Percentiles rank a stretch among this genome's conserved stretches.
Conservation (phyloP, 2,113 vertebrate genomes). For the Gadus chalcogrammus region DNA sequence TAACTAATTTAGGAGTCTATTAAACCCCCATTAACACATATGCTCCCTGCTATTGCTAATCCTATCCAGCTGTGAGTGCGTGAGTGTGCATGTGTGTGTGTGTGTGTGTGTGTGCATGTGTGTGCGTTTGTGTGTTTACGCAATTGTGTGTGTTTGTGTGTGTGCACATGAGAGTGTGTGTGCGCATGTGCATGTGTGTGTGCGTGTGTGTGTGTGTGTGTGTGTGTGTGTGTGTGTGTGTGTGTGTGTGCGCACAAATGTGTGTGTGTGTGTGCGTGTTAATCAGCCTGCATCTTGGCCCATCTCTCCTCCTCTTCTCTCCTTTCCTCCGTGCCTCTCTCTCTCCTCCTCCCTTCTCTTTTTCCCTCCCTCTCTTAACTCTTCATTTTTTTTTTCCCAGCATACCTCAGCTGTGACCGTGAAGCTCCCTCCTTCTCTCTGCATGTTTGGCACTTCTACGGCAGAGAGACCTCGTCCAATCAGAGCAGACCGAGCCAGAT, state of each 20-base stretch:
- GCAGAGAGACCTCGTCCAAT: no score
- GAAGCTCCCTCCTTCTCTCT: no score
- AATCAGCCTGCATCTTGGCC: not conserved
- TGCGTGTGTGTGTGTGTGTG: no score
- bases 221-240: not conserved
- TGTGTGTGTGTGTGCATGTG: not conserved
- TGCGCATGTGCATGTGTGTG: constrained; percentile 13
- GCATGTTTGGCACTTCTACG: no score
- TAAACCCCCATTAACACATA: constrained; percentile 68
- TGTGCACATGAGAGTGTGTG: constrained; percentile 12
- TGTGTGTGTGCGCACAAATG: not conserved
- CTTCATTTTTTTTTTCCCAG: not conserved
- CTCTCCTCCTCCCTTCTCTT: not conserved
- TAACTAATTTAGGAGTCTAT: constrained; percentile 64
- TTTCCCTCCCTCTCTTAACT: not conserved
- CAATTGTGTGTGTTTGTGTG: not conserved
- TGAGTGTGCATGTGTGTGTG: constrained; percentile 21
- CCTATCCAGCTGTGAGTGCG: constrained; percentile 55
- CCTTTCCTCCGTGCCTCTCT: not conserved
- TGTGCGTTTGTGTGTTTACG: no score
- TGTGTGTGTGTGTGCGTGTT: not conserved
- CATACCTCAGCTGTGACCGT: not conserved
- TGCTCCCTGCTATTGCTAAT: constrained; percentile 61
- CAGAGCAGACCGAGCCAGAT: no score
- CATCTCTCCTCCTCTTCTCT: not conserved